Conservation (phyloP, 1,140 invertebrate species). For the Zaprionus davidi region DNA sequence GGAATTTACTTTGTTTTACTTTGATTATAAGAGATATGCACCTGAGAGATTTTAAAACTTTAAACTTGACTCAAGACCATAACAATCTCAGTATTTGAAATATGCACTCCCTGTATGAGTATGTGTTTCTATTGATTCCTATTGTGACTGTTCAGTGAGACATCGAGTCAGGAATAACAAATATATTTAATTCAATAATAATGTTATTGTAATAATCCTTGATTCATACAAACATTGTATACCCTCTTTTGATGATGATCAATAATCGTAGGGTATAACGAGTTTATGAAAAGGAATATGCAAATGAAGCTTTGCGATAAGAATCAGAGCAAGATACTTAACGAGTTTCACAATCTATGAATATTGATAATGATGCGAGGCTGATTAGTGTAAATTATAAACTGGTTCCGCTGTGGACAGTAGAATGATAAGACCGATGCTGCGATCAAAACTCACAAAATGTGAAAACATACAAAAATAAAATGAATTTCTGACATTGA, state of each 20-base stretch:
- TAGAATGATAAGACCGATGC: slow-evolving; percentile 21
- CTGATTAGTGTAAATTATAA: slow-evolving; percentile 18
- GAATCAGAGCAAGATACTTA: neutral
- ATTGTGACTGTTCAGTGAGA: too few relatives aligned
- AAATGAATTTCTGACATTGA: slow-evolving; percentile 10
- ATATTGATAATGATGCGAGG: slow-evolving; percentile 48
- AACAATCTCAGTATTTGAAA: too few relatives aligned
- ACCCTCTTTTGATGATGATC: neutral
- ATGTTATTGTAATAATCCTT: too few relatives aligned
- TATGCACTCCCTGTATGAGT: too few relatives aligned
- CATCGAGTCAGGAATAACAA: too few relatives aligned
- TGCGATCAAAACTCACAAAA: slow-evolving; percentile 45
- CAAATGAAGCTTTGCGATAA: slow-evolving; percentile 19
- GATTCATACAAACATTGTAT: neutral
- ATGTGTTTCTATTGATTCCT: too few relatives aligned
- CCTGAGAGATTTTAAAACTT: too few relatives aligned
- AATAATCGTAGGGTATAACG: neutral
- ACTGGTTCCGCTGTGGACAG: slow-evolving; percentile 46
- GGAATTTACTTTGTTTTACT: too few relatives aligned
- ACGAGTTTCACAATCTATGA: slow-evolving; percentile 24
- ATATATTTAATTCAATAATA: too few relatives aligned
- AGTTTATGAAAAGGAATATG: slow-evolving; percentile 27
- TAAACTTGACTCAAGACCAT: too few relatives aligned
- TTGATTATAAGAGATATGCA: too few relatives aligned
- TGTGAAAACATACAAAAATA: slow-evolving; percentile 4